Percentiles rank a stretch among this genome's conserved stretches.
Evolutionary conservation across 2,113 vertebrate genomes (phyloP).

Genomic region (Gobius niger): DNA sequence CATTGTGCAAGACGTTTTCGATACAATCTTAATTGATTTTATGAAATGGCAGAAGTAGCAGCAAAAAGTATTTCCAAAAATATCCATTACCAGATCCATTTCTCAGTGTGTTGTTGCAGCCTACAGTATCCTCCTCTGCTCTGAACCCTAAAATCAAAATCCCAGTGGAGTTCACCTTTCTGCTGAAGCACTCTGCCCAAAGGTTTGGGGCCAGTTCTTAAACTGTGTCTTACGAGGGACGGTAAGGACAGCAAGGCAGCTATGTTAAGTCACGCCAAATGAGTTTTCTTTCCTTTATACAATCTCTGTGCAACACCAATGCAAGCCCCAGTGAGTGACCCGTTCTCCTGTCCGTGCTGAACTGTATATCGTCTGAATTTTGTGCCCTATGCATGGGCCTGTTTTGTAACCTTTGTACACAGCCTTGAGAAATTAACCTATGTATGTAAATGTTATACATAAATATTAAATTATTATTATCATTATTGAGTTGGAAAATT

Average conservation of each 20-base stretch:
- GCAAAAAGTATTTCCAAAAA: neutral
- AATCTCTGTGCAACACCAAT: slow-evolving; percentile 10
- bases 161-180: neutral
- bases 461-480: slow-evolving; percentile 72
- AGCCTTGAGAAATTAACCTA: slow-evolving; percentile 74
- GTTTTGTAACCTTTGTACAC: slow-evolving; percentile 78
- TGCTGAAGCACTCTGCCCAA: neutral
- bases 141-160: neutral
- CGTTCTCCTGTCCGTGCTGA: slow-evolving; percentile 25
- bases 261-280: slow-evolving; percentile 58
- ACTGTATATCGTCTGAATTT: slow-evolving; percentile 41
- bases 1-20: neutral
- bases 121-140: neutral
- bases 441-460: slow-evolving; percentile 70
- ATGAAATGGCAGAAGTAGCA: neutral
- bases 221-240: neutral
- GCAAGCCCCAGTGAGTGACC: slow-evolving; percentile 45
- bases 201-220: neutral
- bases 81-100: neutral
- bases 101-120: neutral
- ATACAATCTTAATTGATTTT: neutral
- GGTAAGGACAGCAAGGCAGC: slow-evolving; percentile 40
- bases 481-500: slow-evolving; percentile 57
- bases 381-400: slow-evolving; percentile 60
- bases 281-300: slow-evolving; percentile 7